A percentile compares a stretch with the other conserved stretches of the same genome.
phyloP scores from a whole-genome alignment of 2,888 invertebrate genomes.

The Lochmaea crataegi region DNA sequence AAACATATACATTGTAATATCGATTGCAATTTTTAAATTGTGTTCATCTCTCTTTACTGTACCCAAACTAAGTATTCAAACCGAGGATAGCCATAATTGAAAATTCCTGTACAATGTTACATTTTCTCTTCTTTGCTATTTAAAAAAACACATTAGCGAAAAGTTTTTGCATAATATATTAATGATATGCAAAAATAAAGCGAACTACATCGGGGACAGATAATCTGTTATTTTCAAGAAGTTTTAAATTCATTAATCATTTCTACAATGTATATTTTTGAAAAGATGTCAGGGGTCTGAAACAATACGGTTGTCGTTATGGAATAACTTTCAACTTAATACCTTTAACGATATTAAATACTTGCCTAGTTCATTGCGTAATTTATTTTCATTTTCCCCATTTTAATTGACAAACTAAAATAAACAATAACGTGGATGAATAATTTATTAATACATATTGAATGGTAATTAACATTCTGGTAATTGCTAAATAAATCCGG shows the following conservation, averaged over 20 bases:
- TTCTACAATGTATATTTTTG: conserved; percentile 29
- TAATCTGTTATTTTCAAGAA: conserved; percentile 36
- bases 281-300: conserved; percentile 23
- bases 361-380: not conserved
- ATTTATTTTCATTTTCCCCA: not conserved
- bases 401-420: too few species aligned
- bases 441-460: too few species aligned
- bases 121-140: conserved; percentile 7
- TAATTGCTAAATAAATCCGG: not conserved
- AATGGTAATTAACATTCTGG: not conserved
- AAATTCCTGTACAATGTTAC: conserved; percentile 25
- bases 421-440: too few species aligned
- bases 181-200: conserved; percentile 34
- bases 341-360: not conserved
- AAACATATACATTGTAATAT: too few species aligned
- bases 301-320: conserved; percentile 16
- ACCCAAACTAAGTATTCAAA: not conserved
- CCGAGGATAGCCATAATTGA: not conserved
- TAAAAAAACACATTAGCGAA: conserved; percentile 33
- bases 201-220: conserved; percentile 33
- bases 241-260: conserved; percentile 34
- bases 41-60: too few species aligned
- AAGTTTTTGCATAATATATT: conserved; percentile 32
- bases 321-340: conserved; percentile 2
- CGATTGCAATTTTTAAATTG: too few species aligned